These are phyloP conservation scores for Sciurus vulgaris DNA, from an alignment of 2,797 vertebrate genomes.

Conservation along the genomic window DNA sequence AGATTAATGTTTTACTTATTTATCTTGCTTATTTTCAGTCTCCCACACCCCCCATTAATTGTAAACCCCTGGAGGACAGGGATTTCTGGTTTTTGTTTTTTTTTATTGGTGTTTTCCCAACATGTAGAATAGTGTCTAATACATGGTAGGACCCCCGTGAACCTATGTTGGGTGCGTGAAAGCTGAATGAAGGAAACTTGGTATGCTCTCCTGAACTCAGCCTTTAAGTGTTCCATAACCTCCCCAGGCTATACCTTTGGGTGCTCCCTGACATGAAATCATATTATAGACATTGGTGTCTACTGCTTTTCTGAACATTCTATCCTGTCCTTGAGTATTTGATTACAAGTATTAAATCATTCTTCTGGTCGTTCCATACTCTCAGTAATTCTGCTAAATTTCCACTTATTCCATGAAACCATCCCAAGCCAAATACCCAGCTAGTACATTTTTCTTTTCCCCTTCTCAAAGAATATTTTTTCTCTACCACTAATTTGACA, in stretches of 20 bases:
- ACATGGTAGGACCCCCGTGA: not conserved
- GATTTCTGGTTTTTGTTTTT: not conserved
- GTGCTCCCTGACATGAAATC: not conserved
- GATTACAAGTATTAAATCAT: not conserved
- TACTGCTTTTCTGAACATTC: not conserved
- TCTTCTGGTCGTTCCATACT: not conserved
- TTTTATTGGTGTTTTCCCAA: not conserved
- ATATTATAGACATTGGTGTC: fast-evolving
- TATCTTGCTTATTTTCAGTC: not conserved
- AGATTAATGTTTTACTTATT: not conserved
- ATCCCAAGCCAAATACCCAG: not conserved
- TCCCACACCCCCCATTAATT: not conserved
- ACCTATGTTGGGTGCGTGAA: not conserved
- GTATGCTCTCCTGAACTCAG: not conserved
- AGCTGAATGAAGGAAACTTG: not conserved
- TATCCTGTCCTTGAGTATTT: not conserved
- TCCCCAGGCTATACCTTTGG: not conserved
- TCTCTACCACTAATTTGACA: not conserved
- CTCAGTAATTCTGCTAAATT: not conserved
- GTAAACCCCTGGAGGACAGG: not conserved
- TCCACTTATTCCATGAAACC: not conserved
- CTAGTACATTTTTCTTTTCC: not conserved
- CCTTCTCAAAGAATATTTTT: not conserved
- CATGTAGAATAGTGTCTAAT: not conserved
- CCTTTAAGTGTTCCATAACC: not conserved